Base-by-base conservation (phyloP, 2,113 vertebrate genomes). In the Bagarius yarrelli region DNA sequence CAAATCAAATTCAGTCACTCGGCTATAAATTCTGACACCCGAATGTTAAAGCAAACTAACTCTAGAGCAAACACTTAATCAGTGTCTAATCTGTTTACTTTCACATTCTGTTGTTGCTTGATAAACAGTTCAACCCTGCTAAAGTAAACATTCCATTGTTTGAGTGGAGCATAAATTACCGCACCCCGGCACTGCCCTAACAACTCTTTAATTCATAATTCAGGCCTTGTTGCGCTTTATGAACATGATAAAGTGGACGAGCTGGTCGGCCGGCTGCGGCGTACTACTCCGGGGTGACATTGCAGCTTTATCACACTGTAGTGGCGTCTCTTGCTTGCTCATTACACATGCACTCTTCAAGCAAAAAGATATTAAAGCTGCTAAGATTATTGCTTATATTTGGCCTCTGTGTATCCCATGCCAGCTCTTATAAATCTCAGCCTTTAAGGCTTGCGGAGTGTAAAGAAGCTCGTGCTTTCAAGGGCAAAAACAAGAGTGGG, bases 91-190 rank as follows among this genome's bases (percentile, higher is more conserved):
- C 77, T 83, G 81, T 85, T 83, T 85, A 66, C 73, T 66, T 71
- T 73, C 81, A 27, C 72, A 40, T 80, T 80, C 72, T 36, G 80
- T 83, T 85, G 79, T 83, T 64, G 57, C 36, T 57, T 77, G 78
- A 83, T 74, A 82, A 84, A 86, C 85, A 82, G 89, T 84, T 64
- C 85, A 89, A 87, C 50, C 50, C 15, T 52, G 53, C 81, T 52
- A 83, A 78, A 83, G 88, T 91, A 90, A 93, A 91, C 90, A 88
- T 76, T 72, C 81, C 75, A 85, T 90, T 90, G 88, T 88, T 90
- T 91, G 88, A 90, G 88, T 87, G 47, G 74, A 47, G 76, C 14
- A 30, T 64, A 25, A 87, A 90, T 89, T 90, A 88, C 81, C 79
- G 83, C 55, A 67, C 74, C 82, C 44, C 89, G 59, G 81, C 69